phyloP scores from a whole-genome alignment of 2,888 invertebrate species.

The Onchidella celtica region DNA sequence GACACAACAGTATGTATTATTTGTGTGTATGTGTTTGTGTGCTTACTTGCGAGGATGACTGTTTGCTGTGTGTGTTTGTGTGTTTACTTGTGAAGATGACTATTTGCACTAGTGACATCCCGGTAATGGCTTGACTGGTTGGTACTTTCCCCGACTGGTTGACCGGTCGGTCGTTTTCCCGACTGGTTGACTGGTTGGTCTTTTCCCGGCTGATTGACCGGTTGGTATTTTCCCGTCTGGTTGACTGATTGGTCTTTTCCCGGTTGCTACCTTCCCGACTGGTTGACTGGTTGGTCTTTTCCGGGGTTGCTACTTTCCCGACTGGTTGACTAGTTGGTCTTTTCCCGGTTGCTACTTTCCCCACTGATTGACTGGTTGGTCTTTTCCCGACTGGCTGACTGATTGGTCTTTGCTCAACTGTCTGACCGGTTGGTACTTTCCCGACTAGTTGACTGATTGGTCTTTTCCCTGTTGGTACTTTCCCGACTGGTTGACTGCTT shows the following conservation, averaged over 20 bases:
- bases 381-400: not conserved
- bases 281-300: slow-evolving; percentile 12
- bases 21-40: slow-evolving; percentile 5
- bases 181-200: not conserved
- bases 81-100: not conserved
- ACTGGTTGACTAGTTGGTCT: not conserved
- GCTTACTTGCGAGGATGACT: not conserved
- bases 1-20: slow-evolving; percentile 69
- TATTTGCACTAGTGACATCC: not conserved
- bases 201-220: not conserved
- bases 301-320: not conserved
- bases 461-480: too few relatives aligned
- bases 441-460: slow-evolving; percentile 3
- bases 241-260: not conserved
- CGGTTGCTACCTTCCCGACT: not conserved
- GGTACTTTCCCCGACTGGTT: not conserved
- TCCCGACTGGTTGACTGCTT: too few relatives aligned
- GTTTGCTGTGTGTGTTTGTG: not conserved
- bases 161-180: not conserved
- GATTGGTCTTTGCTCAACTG: not conserved
- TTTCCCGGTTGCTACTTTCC: not conserved
- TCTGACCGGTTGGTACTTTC: not conserved
- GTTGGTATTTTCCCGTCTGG: not conserved
- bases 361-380: slow-evolving; percentile 18
- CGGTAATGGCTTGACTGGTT: not conserved